phyloP scores from a whole-genome alignment of 2,113 vertebrate genomes.

The Amphiprion percula region DNA sequence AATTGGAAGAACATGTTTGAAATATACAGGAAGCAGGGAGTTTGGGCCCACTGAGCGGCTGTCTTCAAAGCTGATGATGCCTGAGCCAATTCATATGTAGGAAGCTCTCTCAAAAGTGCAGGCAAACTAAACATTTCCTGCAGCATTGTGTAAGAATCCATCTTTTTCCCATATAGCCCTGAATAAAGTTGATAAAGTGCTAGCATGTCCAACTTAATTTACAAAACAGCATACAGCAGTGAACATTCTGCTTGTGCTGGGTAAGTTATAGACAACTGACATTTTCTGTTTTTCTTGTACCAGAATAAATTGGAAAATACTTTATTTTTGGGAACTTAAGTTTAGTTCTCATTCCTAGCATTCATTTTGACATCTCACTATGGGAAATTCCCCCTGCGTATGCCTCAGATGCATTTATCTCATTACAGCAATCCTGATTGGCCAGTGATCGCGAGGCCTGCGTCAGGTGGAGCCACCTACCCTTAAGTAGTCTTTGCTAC shows the following conservation, averaged over 20 bases:
- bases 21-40: not conserved
- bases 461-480: too few species aligned
- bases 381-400: too few species aligned
- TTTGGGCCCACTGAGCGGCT: not conserved
- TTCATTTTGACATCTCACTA: too few species aligned
- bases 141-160: not conserved
- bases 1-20: conserved; percentile 2
- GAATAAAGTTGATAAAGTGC: not conserved
- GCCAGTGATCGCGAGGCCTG: too few species aligned
- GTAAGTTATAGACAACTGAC: not conserved
- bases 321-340: too few species aligned
- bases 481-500: too few species aligned
- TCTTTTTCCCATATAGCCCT: not conserved
- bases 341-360: too few species aligned
- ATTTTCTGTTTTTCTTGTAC: too few species aligned
- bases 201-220: not conserved
- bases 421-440: too few species aligned
- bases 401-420: too few species aligned
- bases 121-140: not conserved
- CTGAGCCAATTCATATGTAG: not conserved
- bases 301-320: too few species aligned
- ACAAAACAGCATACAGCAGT: not conserved
- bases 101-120: not conserved
- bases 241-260: not conserved
- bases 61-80: not conserved